Conservation (phyloP, 2,113 vertebrate genomes). For the Neomonachus schauinslandi region DNA sequence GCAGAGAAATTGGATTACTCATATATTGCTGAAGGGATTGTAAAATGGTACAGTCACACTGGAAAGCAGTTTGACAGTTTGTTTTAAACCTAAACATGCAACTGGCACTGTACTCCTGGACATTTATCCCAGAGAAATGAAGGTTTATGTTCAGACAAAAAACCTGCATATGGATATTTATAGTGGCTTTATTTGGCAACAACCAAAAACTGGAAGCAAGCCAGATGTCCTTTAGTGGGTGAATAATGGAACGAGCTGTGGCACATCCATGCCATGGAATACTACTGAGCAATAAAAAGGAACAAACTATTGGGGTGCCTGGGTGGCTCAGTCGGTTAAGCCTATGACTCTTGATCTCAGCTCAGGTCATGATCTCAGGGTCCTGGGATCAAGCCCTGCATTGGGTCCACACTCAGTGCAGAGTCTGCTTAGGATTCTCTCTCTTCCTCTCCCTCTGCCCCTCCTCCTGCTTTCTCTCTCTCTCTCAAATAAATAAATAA, state of each 20-base stretch:
- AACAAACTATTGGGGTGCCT: background rate
- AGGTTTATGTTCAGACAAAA: background rate
- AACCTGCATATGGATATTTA: background rate
- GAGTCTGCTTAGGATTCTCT: background rate
- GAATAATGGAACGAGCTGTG: background rate
- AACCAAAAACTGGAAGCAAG: background rate
- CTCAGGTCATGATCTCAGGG: background rate
- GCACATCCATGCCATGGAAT: background rate
- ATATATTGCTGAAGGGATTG: background rate
- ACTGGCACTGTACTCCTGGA: background rate
- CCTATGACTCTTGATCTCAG: background rate
- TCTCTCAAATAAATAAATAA: background rate
- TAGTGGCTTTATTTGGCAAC: background rate
- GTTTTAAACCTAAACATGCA: background rate
- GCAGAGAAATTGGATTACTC: background rate
- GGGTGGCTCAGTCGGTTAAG: background rate
- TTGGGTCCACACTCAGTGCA: background rate
- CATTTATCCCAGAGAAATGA: background rate
- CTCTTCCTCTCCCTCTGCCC: background rate
- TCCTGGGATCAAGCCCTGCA: background rate
- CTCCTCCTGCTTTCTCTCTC: background rate
- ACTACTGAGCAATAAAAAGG: background rate
- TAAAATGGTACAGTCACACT: background rate
- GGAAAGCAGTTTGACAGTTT: background rate
- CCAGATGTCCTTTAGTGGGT: background rate